These are phyloP conservation scores for Dolomedes plantarius DNA, from an alignment of 2,888 invertebrate genomes.

Conservation along the genomic window DNA sequence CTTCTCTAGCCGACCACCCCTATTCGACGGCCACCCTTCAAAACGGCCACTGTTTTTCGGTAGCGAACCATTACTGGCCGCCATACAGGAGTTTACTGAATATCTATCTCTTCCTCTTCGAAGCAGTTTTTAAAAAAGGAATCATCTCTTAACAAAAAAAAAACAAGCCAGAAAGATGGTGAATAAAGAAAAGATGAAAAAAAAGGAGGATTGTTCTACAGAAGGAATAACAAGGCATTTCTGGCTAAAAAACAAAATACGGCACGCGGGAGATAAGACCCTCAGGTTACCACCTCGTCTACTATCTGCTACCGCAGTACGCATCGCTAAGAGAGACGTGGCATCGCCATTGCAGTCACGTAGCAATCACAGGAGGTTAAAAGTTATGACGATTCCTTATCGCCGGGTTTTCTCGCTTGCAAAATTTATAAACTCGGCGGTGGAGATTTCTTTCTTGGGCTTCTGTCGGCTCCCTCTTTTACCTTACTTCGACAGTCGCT, in stretches of 20 bases:
- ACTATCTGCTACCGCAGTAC: not conserved
- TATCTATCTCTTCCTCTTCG: no score
- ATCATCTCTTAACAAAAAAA: no score
- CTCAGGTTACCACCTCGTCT: not conserved
- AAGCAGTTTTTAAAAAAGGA: no score
- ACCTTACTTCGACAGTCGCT: slow-evolving; percentile 15
- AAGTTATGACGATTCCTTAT: slow-evolving; percentile 62
- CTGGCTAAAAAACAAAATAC: not conserved
- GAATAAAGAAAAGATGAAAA: no score
- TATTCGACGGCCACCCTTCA: no score
- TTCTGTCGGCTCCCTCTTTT: slow-evolving; percentile 12
- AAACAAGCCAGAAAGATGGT: no score
- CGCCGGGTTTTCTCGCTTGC: slow-evolving; percentile 56
- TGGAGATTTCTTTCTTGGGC: not conserved
- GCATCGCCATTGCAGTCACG: not conserved
- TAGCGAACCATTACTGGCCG: no score
- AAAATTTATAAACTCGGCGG: slow-evolving; percentile 36
- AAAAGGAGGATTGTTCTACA: slow-evolving; percentile 1
- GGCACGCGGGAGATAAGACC: not conserved
- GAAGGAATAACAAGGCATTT: not conserved
- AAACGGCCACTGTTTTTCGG: no score
- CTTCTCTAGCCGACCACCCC: no score
- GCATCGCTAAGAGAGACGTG: not conserved
- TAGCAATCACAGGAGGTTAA: slow-evolving; percentile 56
- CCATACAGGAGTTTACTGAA: no score